Evolutionary conservation across 2,888 invertebrate species (phyloP).

Genomic region (Pammene fasciana): DNA sequence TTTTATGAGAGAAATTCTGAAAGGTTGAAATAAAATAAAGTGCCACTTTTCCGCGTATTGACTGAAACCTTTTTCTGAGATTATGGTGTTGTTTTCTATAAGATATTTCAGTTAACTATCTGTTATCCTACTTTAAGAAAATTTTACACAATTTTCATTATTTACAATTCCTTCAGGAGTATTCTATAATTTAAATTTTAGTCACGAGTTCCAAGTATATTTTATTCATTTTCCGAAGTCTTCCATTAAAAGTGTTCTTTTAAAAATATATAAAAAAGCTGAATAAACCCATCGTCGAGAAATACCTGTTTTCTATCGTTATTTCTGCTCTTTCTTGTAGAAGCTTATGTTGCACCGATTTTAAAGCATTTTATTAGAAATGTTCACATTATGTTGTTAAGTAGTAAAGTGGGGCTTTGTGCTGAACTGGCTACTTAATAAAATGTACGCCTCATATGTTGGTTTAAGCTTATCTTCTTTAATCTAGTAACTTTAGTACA

Average conservation of each 20-base stretch:
- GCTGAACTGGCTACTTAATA: not conserved
- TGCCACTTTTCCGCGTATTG: too few relatives aligned
- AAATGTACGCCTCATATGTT: not conserved
- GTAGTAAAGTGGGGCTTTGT: conserved; percentile 1
- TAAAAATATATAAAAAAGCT: not conserved
- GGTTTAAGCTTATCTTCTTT: too few relatives aligned
- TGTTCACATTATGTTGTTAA: not conserved
- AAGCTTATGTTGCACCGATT: not conserved
- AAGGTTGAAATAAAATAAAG: too few relatives aligned
- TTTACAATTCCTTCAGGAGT: conserved; percentile 10
- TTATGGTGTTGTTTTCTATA: too few relatives aligned
- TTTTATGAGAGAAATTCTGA: too few relatives aligned
- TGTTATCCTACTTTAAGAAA: conserved; percentile 1
- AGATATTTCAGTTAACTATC: too few relatives aligned
- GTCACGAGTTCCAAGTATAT: conserved; percentile 17
- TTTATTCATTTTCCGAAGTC: conserved; percentile 17
- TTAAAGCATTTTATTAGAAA: conserved; percentile 4
- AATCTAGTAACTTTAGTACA: too few relatives aligned
- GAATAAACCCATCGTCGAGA: conserved; percentile 11
- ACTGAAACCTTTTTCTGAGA: too few relatives aligned
- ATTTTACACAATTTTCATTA: not conserved
- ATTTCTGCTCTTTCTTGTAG: conserved; percentile 10
- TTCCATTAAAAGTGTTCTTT: conserved; percentile 9
- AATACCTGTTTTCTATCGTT: conserved; percentile 19
- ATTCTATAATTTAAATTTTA: conserved; percentile 10